phyloP scores from a whole-genome alignment of 2,888 invertebrate genomes.

The Protophormia terraenovae region DNA sequence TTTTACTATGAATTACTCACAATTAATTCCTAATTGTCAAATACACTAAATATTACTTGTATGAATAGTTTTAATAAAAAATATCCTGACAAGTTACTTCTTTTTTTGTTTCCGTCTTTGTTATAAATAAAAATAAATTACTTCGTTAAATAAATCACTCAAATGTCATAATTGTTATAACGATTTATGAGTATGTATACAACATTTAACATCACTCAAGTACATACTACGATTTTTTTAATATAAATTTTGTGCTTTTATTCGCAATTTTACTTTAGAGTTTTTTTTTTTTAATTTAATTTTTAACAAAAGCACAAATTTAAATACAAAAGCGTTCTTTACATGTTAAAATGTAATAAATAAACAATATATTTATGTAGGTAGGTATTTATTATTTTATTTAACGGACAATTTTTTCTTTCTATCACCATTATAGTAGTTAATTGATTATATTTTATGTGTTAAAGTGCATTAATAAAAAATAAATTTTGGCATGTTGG shows the following conservation, averaged over 20 bases:
- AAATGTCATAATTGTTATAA: constrained; percentile 39
- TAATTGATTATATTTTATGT: constrained; percentile 1
- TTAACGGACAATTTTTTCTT: neutral
- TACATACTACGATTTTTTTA: neutral
- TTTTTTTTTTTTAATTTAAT: neutral
- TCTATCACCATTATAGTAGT: neutral
- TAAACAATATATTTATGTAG: constrained; percentile 16
- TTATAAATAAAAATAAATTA: neutral
- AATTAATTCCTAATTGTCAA: neutral
- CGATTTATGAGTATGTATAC: neutral
- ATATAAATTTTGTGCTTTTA: constrained; percentile 9
- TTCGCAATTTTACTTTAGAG: neutral
- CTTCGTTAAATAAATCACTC: constrained; percentile 40
- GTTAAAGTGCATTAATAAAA: too few relatives aligned
- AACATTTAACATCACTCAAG: constrained; percentile 41
- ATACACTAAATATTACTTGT: neutral
- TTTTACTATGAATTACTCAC: neutral
- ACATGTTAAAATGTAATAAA: constrained; percentile 54
- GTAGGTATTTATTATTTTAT: neutral
- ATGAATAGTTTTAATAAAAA: neutral
- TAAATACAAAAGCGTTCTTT: constrained; percentile 22
- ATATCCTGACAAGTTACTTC: neutral
- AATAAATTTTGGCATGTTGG: too few relatives aligned
- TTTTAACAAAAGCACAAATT: constrained; percentile 3
- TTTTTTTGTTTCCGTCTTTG: neutral